Evolutionary conservation across 92 coral and sea anemone species (phyloP).

Genomic region (Blastomussa wellsi): DNA sequence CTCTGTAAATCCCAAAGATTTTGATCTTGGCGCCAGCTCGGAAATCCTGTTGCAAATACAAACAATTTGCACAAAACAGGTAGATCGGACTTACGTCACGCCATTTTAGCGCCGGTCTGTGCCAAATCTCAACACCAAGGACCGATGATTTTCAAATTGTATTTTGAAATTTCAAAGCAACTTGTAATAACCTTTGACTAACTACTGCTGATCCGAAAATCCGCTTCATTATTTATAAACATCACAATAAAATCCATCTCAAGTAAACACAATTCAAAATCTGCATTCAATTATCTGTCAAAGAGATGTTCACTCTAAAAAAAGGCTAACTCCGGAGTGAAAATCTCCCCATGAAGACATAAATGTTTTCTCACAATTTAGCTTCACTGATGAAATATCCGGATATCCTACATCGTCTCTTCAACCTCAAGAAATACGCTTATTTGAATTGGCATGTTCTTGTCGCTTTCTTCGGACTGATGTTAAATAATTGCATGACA

Average conservation of each 20-base stretch:
- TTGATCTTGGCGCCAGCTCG: background rate
- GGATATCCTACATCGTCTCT: background rate
- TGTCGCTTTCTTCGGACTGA: background rate
- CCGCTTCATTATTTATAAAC: constrained; percentile 7
- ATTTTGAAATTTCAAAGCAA: background rate
- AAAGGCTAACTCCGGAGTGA: background rate
- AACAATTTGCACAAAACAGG: background rate
- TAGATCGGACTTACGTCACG: constrained; percentile 12
- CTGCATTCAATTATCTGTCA: background rate
- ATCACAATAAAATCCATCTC: constrained; percentile 4
- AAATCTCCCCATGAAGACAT: background rate
- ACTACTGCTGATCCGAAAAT: background rate
- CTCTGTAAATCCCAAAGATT: background rate
- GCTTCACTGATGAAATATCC: background rate
- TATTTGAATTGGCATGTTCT: constrained; percentile 2
- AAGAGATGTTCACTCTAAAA: background rate
- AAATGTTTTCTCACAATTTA: background rate
- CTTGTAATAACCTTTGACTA: background rate
- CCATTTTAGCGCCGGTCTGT: background rate
- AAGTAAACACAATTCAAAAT: constrained; percentile 2
- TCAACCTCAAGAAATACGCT: background rate
- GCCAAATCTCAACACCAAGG: background rate
- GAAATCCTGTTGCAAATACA: background rate
- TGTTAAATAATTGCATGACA: constrained; percentile 12
- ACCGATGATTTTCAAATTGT: background rate